Evolutionary conservation across 2,888 invertebrate species (phyloP), one percentile per base, ranked within the genome.

Genomic region (Troglohyphantes excavatus): DNA sequence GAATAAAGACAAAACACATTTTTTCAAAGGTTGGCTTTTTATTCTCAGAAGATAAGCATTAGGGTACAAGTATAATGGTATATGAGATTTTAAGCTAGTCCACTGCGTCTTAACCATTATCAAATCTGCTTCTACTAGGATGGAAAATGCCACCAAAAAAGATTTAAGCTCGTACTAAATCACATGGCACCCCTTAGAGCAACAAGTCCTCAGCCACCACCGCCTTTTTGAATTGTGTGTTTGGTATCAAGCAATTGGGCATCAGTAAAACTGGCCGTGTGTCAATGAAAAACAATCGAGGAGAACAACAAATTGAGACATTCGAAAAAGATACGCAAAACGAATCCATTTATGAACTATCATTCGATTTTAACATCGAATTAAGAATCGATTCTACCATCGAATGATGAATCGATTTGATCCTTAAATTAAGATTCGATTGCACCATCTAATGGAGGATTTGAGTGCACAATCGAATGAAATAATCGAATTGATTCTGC

Each of bases 41-140:
- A 90, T 90, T 90, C 85, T 90, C 90, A 85, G 90, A 90, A 90
- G 90, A 85, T 85, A 90, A 90, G 85, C 90, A 85, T 90, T 90
- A 90, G 90, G 90, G 90, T 90, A 90, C 85, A 90, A 85, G 90
- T 90, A 90, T 90, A 90, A 90, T 90, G 85, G 90, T 89, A 90
- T 85, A 85, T 90, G 90, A 90, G 90, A 90, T 81, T 84, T 90
- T 84, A 85, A 84, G 85, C 84, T 85, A 90, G 85, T 85, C 90
- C 85, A 90, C 89, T 89, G 89, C 89, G 76, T 89, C 89, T 89
- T 89, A 82, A 89, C 89, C 89, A 89, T 89, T 89, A 89, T 89
- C 89, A 89, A 89, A 83, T 89, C 89, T 89, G 89, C 89, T 83
- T 83, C 89, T 89, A 89, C 89, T 89, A 89, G 89, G 89, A 89